Percentiles rank a stretch among this genome's conserved stretches.
phyloP scores from a whole-genome alignment of 2,888 invertebrate genomes.

The Crocallis elinguaria region DNA sequence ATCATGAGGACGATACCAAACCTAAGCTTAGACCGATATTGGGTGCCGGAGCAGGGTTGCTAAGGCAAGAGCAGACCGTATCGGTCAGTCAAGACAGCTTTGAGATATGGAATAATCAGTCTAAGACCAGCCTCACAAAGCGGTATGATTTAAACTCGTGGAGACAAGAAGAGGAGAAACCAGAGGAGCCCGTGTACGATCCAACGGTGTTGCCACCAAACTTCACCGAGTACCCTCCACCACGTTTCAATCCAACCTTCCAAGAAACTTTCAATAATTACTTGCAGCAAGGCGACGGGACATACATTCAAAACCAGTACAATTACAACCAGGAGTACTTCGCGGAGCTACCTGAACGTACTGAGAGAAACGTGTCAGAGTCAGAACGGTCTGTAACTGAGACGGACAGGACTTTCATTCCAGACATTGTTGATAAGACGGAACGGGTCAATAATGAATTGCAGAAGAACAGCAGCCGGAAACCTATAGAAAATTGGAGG shows the following conservation, averaged over 20 bases:
- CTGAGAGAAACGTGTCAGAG: conserved; percentile 14
- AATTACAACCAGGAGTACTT: conserved; percentile 53
- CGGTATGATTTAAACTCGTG: conserved; percentile 76
- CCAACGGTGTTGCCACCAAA: conserved; percentile 65
- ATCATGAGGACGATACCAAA: conserved; percentile 67
- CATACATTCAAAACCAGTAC: conserved; percentile 71
- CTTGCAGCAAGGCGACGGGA: conserved; percentile 73
- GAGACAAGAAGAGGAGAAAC: conserved; percentile 69
- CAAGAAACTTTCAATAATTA: conserved; percentile 62
- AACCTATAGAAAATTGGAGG: conserved; percentile 72
- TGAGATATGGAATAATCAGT: conserved; percentile 62
- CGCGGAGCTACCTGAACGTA: conserved; percentile 43
- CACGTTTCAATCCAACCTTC: conserved; percentile 54
- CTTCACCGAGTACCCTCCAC: conserved; percentile 66
- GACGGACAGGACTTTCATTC: conserved; percentile 11
- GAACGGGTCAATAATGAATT: conserved; percentile 69
- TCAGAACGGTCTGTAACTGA: conserved; percentile 22
- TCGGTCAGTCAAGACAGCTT: conserved; percentile 59
- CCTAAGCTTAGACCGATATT: conserved; percentile 75
- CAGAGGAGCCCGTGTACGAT: conserved; percentile 64
- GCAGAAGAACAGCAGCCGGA: conserved; percentile 56
- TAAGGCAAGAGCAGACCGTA: conserved; percentile 63
- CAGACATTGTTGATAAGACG: conserved; percentile 39
- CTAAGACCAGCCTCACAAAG: conserved; percentile 63
- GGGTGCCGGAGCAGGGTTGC: conserved; percentile 70